These are phyloP conservation scores for Harpagus bidentatus DNA, from an alignment of 2,113 vertebrate species.

Conservation along the genomic window DNA sequence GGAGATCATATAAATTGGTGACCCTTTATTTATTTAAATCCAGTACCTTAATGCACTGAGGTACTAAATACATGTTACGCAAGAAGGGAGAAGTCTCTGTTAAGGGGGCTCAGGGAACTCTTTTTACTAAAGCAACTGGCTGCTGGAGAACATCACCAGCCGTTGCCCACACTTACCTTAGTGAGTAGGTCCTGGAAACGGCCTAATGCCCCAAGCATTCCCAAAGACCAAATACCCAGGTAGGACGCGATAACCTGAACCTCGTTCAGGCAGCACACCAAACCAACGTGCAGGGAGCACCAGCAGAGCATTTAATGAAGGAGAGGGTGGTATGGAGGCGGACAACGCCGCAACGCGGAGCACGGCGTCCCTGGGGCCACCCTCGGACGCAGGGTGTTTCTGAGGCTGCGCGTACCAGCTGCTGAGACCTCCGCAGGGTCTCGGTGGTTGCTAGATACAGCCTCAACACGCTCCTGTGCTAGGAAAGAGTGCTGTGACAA, in stretches of 20 bases:
- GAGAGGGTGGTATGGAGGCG: neutral
- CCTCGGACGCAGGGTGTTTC: neutral
- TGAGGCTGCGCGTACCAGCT: accelerated
- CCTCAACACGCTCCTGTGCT: neutral
- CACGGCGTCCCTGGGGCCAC: accelerated
- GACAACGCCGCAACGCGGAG: accelerated
- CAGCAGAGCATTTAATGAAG: neutral
- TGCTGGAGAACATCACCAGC: neutral
- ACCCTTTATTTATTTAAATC: neutral
- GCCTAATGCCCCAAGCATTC: neutral
- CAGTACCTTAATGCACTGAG: neutral
- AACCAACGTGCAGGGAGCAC: neutral
- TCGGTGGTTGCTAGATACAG: neutral
- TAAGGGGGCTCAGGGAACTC: neutral
- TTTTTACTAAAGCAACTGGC: neutral
- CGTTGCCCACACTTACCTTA: neutral
- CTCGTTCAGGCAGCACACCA: neutral
- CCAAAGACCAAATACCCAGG: neutral
- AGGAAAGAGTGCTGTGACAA: neutral
- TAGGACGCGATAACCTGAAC: neutral
- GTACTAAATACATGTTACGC: neutral
- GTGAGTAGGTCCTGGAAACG: neutral
- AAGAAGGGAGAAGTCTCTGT: neutral
- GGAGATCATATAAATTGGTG: neutral
- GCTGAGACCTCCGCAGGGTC: neutral